phyloP scores from a whole-genome alignment of 2,888 invertebrate species.

The Colletes collaris region DNA sequence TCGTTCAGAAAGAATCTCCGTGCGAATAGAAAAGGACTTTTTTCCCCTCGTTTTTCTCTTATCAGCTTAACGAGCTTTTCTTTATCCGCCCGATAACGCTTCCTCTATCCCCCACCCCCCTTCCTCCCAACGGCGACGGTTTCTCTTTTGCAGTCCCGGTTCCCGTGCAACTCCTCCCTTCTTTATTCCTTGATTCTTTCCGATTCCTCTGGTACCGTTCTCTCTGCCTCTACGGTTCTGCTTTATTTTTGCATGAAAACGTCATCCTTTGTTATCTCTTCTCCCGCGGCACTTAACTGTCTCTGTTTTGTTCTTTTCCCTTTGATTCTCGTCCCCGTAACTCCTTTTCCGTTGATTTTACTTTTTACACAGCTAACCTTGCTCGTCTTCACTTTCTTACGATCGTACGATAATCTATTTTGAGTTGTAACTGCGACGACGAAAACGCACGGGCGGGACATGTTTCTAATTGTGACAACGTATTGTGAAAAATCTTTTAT shows the following conservation, averaged over 20 bases:
- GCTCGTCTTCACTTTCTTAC: not conserved
- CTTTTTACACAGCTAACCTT: slow-evolving; percentile 1
- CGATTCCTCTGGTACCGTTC: not conserved
- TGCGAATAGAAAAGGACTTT: slow-evolving; percentile 60
- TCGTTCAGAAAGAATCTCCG: slow-evolving; percentile 56
- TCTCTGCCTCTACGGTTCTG: not conserved
- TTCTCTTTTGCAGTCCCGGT: slow-evolving; percentile 30
- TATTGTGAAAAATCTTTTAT: no score
- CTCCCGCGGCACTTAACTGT: slow-evolving; percentile 27
- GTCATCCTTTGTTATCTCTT: slow-evolving; percentile 34
- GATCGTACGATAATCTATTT: no score
- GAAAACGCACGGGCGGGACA: no score
- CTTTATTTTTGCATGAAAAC: slow-evolving; percentile 29
- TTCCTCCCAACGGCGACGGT: not conserved
- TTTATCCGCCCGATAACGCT: slow-evolving; percentile 50
- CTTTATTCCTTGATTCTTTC: slow-evolving; percentile 25
- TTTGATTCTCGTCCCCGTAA: slow-evolving; percentile 9
- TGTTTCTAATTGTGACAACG: no score
- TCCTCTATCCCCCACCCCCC: not conserved
- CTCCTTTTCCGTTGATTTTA: slow-evolving; percentile 19
- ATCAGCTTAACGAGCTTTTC: slow-evolving; percentile 67
- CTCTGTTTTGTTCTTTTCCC: slow-evolving; percentile 18
- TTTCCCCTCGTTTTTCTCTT: slow-evolving; percentile 42
- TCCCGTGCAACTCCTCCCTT: slow-evolving; percentile 24
- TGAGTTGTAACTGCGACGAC: no score